Percentiles rank a stretch among this genome's conserved stretches.
Evolutionary conservation across 2,113 vertebrate species (phyloP).

Genomic region (Pardalotus punctatus): DNA sequence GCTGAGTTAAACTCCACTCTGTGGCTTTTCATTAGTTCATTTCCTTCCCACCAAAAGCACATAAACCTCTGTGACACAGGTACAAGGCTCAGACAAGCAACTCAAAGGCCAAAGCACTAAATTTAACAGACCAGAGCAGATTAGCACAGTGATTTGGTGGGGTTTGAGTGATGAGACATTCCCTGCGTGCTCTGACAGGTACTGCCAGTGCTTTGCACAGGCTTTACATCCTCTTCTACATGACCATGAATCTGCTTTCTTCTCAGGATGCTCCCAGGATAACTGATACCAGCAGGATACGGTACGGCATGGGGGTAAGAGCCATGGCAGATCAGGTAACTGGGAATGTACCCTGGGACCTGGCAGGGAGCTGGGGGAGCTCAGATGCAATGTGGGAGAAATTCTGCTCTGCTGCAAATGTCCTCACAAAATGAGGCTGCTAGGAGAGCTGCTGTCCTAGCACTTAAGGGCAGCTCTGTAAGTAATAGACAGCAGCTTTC

Average conservation of each 20-base stretch:
- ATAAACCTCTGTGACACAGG: conserved; percentile 3
- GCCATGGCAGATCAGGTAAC: background rate
- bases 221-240: background rate
- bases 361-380: background rate
- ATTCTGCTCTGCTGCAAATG: background rate
- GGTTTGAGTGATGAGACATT: background rate
- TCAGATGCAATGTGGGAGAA: background rate
- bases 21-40: background rate
- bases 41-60: background rate
- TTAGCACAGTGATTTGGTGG: background rate
- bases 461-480: background rate
- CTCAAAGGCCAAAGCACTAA: conserved; percentile 34
- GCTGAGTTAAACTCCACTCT: background rate
- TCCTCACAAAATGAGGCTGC: background rate
- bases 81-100: conserved; percentile 1
- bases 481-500: conserved; percentile 36
- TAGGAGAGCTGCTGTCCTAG: background rate
- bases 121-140: conserved; percentile 11
- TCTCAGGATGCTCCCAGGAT: background rate
- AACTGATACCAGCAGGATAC: background rate
- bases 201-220: background rate
- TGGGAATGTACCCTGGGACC: too few relatives aligned
- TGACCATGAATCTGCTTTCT: accelerated
- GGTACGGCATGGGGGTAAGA: accelerated
- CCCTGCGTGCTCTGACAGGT: background rate